Evolutionary conservation across 2,113 vertebrate species (phyloP).

Genomic region (Sus scrofa): DNA sequence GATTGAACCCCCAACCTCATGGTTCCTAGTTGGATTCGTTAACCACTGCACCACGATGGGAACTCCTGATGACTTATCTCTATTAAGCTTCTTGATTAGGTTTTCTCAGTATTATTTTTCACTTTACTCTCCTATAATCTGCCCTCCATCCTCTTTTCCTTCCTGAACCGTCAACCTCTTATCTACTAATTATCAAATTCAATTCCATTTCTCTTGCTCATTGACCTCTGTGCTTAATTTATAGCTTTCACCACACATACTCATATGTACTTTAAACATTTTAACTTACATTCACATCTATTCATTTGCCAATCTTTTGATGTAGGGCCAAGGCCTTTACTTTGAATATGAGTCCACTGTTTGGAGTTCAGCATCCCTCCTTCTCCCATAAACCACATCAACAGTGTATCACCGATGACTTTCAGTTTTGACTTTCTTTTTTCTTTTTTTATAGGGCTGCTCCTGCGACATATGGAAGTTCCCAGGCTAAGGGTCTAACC

Average conservation of each 20-base stretch:
- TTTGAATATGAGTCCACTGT: neutral
- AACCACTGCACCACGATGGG: too few relatives aligned
- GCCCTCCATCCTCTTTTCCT: neutral
- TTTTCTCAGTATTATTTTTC: conserved; percentile 49
- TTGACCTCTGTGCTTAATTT: conserved; percentile 2
- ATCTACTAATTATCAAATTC: conserved; percentile 24
- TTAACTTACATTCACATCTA: conserved; percentile 8
- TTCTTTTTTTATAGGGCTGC: too few relatives aligned
- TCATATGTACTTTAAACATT: neutral
- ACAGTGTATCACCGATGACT: neutral
- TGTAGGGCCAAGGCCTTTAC: neutral
- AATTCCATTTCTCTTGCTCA: conserved; percentile 21
- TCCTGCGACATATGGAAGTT: too few relatives aligned
- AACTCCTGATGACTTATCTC: conserved; percentile 1
- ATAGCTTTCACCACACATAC: neutral
- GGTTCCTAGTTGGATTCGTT: too few relatives aligned
- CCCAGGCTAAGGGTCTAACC: too few relatives aligned
- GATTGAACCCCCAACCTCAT: too few relatives aligned
- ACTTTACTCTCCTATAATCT: neutral
- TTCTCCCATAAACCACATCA: conserved; percentile 23
- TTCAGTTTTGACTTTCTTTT: conserved; percentile 42
- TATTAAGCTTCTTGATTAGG: conserved; percentile 13
- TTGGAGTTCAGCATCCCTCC: conserved; percentile 4
- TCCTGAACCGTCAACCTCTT: conserved; percentile 13
- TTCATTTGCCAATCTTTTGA: neutral